A percentile compares a stretch with the other conserved stretches of the same genome.
These are phyloP conservation scores for Leucophenga varia DNA, from an alignment of 1,140 invertebrate species.

Conservation along the genomic window DNA sequence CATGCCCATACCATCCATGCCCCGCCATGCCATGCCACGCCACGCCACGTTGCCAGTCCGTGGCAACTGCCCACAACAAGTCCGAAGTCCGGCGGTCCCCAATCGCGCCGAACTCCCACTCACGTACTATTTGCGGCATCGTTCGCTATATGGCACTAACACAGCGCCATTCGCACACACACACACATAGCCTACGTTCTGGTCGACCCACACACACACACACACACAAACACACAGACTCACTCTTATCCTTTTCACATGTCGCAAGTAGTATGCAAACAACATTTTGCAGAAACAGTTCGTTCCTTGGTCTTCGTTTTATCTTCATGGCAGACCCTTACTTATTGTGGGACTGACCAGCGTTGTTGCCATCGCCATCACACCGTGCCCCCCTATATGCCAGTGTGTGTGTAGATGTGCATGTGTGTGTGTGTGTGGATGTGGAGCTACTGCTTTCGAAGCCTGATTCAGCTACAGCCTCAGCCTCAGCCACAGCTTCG, in stretches of 20 bases:
- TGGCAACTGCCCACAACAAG: constrained; percentile 49
- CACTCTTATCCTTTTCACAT: constrained; percentile 54
- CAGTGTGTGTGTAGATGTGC: constrained; percentile 3
- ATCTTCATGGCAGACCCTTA: constrained; percentile 56
- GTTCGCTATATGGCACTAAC: constrained; percentile 39
- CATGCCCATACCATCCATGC: constrained; percentile 4
- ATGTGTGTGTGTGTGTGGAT: constrained; percentile 3
- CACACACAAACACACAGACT: constrained; percentile 18
- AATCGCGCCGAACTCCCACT: constrained; percentile 49
- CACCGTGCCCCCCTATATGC: constrained; percentile 16
- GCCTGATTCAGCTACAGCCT: constrained; percentile 36
- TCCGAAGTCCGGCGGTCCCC: constrained; percentile 45
- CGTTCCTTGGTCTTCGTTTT: constrained; percentile 57
- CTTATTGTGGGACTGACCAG: constrained; percentile 51
- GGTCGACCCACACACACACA: constrained; percentile 1
- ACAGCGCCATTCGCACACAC: constrained; percentile 16
- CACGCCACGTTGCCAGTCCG: too few species aligned
- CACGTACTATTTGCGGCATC: constrained; percentile 47
- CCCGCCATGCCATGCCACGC: too few species aligned
- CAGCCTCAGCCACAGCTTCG: constrained; percentile 26
- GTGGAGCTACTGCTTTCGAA: constrained; percentile 35
- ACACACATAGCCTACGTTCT: constrained; percentile 2
- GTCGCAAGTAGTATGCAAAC: constrained; percentile 57
- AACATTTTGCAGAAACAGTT: constrained; percentile 56
- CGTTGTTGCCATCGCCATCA: constrained; percentile 29